These are phyloP conservation scores for Chironomus striatipennis DNA, from an alignment of 1,140 invertebrate species.

Conservation along the genomic window DNA sequence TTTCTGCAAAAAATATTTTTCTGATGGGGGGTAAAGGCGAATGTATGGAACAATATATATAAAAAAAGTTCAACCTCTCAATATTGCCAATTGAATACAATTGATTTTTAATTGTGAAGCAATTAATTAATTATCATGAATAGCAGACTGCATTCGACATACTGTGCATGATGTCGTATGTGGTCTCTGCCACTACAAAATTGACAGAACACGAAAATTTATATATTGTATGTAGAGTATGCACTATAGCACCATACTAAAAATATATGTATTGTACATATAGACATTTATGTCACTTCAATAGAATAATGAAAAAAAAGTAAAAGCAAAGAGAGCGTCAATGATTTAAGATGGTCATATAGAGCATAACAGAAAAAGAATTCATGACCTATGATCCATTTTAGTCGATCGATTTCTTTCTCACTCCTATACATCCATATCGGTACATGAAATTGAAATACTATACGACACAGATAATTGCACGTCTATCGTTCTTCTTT, in stretches of 20 bases:
- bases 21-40: neutral
- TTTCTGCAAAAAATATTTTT: neutral
- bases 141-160: neutral
- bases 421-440: neutral
- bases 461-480: neutral
- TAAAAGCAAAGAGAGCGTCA: neutral
- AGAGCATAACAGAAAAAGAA: neutral
- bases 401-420: neutral
- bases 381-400: conserved; percentile 18
- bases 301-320: no score
- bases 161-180: neutral
- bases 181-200: neutral
- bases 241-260: neutral
- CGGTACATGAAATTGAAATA: neutral
- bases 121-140: conserved; percentile 15
- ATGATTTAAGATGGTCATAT: conserved; percentile 6
- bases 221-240: neutral
- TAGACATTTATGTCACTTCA: neutral
- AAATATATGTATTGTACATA: neutral
- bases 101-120: conserved; percentile 14
- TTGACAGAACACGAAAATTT: neutral
- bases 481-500: neutral
- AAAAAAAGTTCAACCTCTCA: neutral
- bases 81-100: neutral
- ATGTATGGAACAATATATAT: neutral